Evolutionary conservation across 2,113 vertebrate genomes (phyloP), one percentile per base, ranked within the genome.

Genomic region (Catagonus wagneri): DNA sequence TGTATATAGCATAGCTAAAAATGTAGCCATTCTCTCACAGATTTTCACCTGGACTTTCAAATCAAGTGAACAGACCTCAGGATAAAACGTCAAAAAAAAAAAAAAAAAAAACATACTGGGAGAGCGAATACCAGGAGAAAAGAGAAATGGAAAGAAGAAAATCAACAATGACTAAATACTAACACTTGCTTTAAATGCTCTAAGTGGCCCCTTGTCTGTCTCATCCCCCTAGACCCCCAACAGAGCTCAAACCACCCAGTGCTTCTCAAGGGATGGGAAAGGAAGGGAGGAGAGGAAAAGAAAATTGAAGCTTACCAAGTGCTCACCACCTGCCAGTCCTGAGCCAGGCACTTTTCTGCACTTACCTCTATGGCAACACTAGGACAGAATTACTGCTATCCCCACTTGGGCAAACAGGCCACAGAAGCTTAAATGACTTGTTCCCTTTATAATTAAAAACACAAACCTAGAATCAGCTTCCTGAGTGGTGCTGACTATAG

Each of bases 391-490:
- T 44, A 76, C 1, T 75, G 50, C 58, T 34, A 7, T 61, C 16
- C 44, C 66, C 6, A 52, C 71, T 72, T 66, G 86, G 76, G 81
- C 66, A 95, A 88, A 88, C 76, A 90, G 10, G 58, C 34, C 34
- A 56, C 2, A 7, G 52, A 68, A 61, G 20, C 54, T 85, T 69
- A 36, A 36, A n/a, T 44, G 50, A 36, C 39, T n/a, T 75, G 39
- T 3, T 94, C 65, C 14, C 34, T 19, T 83, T 83, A 69, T 16
- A 74, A n/a, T 16, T 16, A 78, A 61, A 56, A 16, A 36, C 89
- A 97, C 98, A 56, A 98, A 99, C 99, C 10, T 97, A 92, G 96
- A 97, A 97, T 99, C 99, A 14, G 98, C 85, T 1, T 97, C 97
- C 2, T 96, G 98, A 50, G 97, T 96, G 52, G 93, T 95, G 61